A percentile compares a stretch with the other conserved stretches of the same genome.
Conservation (phyloP, 64 coral and sea anemone genomes). For the Stichodactyla mertensii region DNA sequence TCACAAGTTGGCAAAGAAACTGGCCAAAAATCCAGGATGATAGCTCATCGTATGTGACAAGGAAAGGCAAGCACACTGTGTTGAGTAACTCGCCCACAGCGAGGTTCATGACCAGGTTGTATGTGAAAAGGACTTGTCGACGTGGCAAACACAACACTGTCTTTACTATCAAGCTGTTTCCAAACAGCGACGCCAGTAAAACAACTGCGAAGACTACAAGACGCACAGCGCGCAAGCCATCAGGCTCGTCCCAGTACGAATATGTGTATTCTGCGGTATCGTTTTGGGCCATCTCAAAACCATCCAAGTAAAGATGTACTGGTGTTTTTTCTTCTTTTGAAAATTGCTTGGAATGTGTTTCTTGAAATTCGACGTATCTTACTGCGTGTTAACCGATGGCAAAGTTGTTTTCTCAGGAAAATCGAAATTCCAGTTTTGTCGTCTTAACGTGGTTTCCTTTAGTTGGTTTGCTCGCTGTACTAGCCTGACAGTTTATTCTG, state of each 20-base stretch:
- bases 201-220: conserved; percentile 20
- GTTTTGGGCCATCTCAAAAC: neutral
- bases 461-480: too few species aligned
- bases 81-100: conserved; percentile 63
- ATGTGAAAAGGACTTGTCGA: conserved; percentile 14
- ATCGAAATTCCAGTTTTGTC: too few species aligned
- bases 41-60: conserved; percentile 43
- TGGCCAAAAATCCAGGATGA: conserved; percentile 65
- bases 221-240: conserved; percentile 5
- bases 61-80: conserved; percentile 36
- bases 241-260: conserved; percentile 12
- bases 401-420: too few species aligned
- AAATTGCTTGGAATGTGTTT: neutral
- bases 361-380: neutral
- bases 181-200: conserved; percentile 33
- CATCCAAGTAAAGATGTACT: neutral
- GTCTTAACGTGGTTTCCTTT: too few species aligned
- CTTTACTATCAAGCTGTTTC: conserved; percentile 49
- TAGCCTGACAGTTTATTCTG: too few species aligned
- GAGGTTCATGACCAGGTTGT: conserved; percentile 72
- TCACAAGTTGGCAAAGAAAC: conserved; percentile 52
- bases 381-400: too few species aligned
- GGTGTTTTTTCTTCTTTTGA: neutral
- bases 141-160: conserved; percentile 12
- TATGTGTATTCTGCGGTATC: neutral